Base-by-base conservation (phyloP, 2,113 vertebrate species). In the Phaetusa simplex region DNA sequence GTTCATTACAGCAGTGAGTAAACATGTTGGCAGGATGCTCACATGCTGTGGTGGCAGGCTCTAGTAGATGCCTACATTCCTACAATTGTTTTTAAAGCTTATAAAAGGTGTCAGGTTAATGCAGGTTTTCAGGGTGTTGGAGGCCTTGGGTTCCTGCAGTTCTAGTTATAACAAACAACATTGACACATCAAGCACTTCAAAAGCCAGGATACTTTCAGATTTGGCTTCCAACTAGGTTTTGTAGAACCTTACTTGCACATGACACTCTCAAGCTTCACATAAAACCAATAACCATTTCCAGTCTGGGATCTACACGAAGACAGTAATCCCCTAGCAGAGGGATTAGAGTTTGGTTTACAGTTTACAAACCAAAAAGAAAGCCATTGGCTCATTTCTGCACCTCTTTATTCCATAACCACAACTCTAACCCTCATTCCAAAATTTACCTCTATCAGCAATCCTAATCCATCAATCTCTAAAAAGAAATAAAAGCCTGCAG, bases 1-100 rank as follows among this genome's bases (percentile, higher is more conserved):
- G 88, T 64, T 91, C 79, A n/a, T 82, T 23, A 69, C 74, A 42
- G 86, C 89, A 84, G 79, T 50, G 86, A 96, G 59, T 72, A 92
- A 84, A 88, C 38, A 30, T 29, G 88, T 14, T 42, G 90, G 92
- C 92, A 72, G 88, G 78, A 64, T 42, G 90, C 53, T 93, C 14
- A 32, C 36, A 67, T 2, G n/a, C 13, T 4, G 55, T 9, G 65
- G 50, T 77, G 74, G 56, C 70, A 90, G 82, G 78, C 70, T 76
- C 43, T 27, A 64, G 79, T 55, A 62, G 52, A 58, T 52, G 82
- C 66, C 56, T 14, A 8, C 78, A 9, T 79, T 71, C 64, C 56
- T 12, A 2, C 6, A 24, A 49, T 40, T 62, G 55, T 49, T 71
- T 87, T 62, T 21, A 52, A 56, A 62, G 45, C 49, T 77, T 65